Percentiles rank a stretch among this genome's conserved stretches.
Conservation (phyloP, 1,140 invertebrate genomes). For the Wiebesia pumilae region DNA sequence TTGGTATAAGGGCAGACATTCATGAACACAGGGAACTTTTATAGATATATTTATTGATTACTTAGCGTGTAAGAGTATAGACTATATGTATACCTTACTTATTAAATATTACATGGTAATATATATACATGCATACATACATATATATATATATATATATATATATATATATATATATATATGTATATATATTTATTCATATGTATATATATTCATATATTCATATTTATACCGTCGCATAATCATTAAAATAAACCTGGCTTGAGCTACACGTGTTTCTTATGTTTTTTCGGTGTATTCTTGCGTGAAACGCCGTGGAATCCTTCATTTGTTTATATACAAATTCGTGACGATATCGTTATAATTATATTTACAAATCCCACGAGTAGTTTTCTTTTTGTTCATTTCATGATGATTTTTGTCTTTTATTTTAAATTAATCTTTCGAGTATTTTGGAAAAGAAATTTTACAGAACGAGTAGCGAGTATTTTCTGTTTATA, state of each 20-base stretch:
- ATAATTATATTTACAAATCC: slow-evolving; percentile 61
- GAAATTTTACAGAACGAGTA: slow-evolving; percentile 31
- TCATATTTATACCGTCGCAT: slow-evolving; percentile 58
- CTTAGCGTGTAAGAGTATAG: slow-evolving; percentile 75
- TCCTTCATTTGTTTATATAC: slow-evolving; percentile 55
- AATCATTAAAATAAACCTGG: slow-evolving; percentile 70
- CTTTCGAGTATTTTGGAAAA: slow-evolving; percentile 8
- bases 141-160: slow-evolving; percentile 62
- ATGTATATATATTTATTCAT: slow-evolving; percentile 61
- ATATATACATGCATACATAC: slow-evolving; percentile 56
- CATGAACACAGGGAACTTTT: slow-evolving; percentile 74
- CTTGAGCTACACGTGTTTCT: slow-evolving; percentile 59
- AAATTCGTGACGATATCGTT: slow-evolving; percentile 57
- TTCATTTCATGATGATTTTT: slow-evolving; percentile 40
- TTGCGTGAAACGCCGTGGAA: slow-evolving; percentile 40
- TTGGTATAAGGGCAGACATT: slow-evolving; percentile 68
- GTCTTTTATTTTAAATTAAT: slow-evolving; percentile 33
- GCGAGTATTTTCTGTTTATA: slow-evolving; percentile 11
- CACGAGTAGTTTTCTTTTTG: slow-evolving; percentile 53
- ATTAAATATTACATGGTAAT: slow-evolving; percentile 73
- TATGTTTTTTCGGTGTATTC: slow-evolving; percentile 51
- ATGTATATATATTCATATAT: slow-evolving; percentile 63
- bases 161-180: slow-evolving; percentile 64
- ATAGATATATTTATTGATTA: slow-evolving; percentile 76
- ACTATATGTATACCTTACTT: slow-evolving; percentile 71